Conservation (phyloP, 2,797 vertebrate genomes). For the Toxotes lorentzi region DNA sequence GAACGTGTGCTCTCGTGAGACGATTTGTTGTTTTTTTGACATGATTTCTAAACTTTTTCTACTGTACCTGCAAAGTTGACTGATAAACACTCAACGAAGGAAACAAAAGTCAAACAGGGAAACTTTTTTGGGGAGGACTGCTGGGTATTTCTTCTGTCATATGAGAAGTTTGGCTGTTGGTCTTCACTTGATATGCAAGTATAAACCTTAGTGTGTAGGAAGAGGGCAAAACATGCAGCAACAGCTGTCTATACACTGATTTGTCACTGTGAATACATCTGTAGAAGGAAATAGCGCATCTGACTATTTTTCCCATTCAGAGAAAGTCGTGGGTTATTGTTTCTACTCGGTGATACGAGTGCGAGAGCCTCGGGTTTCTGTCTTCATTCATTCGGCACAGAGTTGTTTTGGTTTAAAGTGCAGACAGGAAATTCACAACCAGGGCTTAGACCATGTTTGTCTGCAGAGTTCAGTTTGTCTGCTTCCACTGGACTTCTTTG, state of each 20-base stretch:
- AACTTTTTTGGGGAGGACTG: too few species aligned
- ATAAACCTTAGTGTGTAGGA: background rate
- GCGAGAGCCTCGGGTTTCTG: constrained; percentile 32
- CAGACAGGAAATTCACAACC: constrained; percentile 47
- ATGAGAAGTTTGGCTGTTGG: background rate
- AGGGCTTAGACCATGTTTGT: background rate
- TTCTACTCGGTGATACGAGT: constrained; percentile 11
- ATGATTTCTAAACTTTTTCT: background rate
- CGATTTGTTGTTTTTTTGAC: background rate
- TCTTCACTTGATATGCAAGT: background rate
- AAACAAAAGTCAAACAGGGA: background rate
- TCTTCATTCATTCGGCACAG: constrained; percentile 62
- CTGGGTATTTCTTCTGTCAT: background rate
- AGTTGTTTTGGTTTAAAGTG: constrained; percentile 60
- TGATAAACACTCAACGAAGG: background rate
- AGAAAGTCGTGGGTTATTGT: constrained; percentile 62
- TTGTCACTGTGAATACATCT: constrained; percentile 50
- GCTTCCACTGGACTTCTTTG: background rate
- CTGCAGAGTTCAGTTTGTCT: constrained; percentile 5
- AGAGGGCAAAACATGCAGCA: background rate
- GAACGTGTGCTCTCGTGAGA: background rate
- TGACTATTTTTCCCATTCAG: constrained; percentile 15
- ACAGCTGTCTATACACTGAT: constrained; percentile 32
- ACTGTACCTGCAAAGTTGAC: background rate
- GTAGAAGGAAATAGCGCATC: constrained; percentile 7